Evolutionary conservation across 2,113 vertebrate genomes (phyloP), one percentile per base, ranked within the genome.

Genomic region (Peucedramus taeniatus): DNA sequence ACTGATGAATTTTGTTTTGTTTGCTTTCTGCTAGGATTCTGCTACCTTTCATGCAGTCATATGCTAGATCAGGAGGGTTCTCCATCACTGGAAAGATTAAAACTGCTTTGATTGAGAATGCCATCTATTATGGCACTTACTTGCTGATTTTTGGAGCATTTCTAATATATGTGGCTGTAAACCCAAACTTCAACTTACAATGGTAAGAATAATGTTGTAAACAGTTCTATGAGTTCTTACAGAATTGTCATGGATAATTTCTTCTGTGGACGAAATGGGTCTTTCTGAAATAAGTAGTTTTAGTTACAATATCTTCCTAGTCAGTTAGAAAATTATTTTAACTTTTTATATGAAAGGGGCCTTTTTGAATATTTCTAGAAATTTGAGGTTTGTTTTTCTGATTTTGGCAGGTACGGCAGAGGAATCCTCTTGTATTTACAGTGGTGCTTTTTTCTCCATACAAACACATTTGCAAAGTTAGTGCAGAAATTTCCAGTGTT

Each of bases 11-110:
- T 69, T 79, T 16, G 3, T 47, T 93, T 94, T 85, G 11, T 86
- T 97, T 83, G 28, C 35, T 44, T 86, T 83, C 10, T 76, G 56
- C 15, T 96, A 99, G 99, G 99, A 98, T 99, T 91, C 96, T 99
- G 35, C 96, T 99, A 88, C 99, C 99, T 65, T 99, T 99, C 93
- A 99, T 99, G 99, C 99, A 99, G 87, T 99, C 99, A 2, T 99
- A 99, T 72, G 98, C 99, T 61, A 98, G 98, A 54, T 99, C 99
- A 13, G 99, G 99, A 89, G 98, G 98, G 4, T 99, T 99, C 97
- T 99, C 99, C 44, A 99, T 98, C 80, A 97, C 98, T 19, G 99
- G 99, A 42, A 99, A 99, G 95, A 98, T 99, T 65, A 99, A 99
- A 97, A 99, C 99, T 9, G 99, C 99, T 23, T 95, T 99, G 75